Evolutionary conservation across 2,888 invertebrate genomes (phyloP), one percentile per base, ranked within the genome.

Genomic region (Drosophila gaucha): DNA sequence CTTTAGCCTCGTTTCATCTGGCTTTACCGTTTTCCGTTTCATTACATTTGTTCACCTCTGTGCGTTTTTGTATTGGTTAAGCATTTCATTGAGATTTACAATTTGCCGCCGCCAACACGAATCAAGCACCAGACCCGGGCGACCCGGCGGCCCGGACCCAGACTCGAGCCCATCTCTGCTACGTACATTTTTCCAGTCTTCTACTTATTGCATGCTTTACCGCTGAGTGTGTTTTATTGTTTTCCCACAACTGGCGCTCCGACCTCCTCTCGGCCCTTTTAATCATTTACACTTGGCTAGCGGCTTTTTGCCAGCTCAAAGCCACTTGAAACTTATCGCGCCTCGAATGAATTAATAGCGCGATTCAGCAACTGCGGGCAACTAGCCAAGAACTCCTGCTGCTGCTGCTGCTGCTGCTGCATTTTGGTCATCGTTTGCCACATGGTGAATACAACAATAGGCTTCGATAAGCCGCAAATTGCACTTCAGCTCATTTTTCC

Each of bases 231-330:
- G 41, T 66, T 83, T 83, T 83, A 76, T 79, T 72, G 67, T 60
- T 72, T 60, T 58, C 12, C 16, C 38, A 2, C 24, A 24, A 24
- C 5, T 22, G 22, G n/a, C 39, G 10, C 24, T 16, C 22, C 41
- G 14, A 4, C 20, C 6, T 16, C 35, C 58, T 44, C 51, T 52
- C 18, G 22, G 20, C 18, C 24, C 63, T 50, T 72, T 78, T 82
- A 80, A 85, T 85, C 82, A 78, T 69, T 80, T 58, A 82, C 83
- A 85, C 79, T 74, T 74, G 75, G 66, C 72, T 72, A 62, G 39
- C 52, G 43, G 47, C 55, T 47, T 67, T 47, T 36, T 60, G 44
- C 56, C 52, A 38, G 39, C 60, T 57, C 31, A 31, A 22, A 57
- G 50, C 82, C 67, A 78, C 79, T 82, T 39, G 67, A 80, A 75